These are phyloP conservation scores for Xanthia togata DNA, from an alignment of 2,888 invertebrate species.

Conservation along the genomic window DNA sequence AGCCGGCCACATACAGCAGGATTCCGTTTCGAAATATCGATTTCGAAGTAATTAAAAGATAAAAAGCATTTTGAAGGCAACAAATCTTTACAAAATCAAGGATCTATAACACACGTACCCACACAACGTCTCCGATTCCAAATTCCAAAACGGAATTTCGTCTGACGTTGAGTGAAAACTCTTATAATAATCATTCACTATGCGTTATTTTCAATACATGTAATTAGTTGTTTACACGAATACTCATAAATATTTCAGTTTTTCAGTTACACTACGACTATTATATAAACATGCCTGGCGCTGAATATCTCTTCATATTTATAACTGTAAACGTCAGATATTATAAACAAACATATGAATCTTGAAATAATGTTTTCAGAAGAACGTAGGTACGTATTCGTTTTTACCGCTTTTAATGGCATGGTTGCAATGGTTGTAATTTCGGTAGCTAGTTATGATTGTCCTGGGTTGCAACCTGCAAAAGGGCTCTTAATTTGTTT, in stretches of 20 bases:
- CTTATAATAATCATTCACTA: slow-evolving; percentile 36
- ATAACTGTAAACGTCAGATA: slow-evolving; percentile 48
- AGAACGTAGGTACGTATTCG: not conserved
- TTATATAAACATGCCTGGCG: slow-evolving; percentile 52
- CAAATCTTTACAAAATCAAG: no score
- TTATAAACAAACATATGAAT: slow-evolving; percentile 39
- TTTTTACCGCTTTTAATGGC: not conserved
- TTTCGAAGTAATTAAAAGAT: no score
- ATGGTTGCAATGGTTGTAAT: not conserved
- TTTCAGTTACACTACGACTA: slow-evolving; percentile 51
- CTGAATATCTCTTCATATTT: slow-evolving; percentile 50
- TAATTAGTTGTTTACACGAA: slow-evolving; percentile 36
- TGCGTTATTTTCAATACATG: slow-evolving; percentile 18
- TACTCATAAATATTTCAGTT: slow-evolving; percentile 44
- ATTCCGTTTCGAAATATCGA: no score
- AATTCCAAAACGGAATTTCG: no score
- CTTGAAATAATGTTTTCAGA: slow-evolving; percentile 24
- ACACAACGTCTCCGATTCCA: no score
- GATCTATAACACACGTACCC: no score
- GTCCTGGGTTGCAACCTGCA: no score
- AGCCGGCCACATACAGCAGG: no score
- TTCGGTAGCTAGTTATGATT: not conserved
- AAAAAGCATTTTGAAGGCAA: no score
- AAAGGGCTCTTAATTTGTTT: not conserved
- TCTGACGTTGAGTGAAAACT: slow-evolving; percentile 12